These are phyloP conservation scores for Drosophila setifemur DNA, from an alignment of 1,140 invertebrate species.

Conservation along the genomic window DNA sequence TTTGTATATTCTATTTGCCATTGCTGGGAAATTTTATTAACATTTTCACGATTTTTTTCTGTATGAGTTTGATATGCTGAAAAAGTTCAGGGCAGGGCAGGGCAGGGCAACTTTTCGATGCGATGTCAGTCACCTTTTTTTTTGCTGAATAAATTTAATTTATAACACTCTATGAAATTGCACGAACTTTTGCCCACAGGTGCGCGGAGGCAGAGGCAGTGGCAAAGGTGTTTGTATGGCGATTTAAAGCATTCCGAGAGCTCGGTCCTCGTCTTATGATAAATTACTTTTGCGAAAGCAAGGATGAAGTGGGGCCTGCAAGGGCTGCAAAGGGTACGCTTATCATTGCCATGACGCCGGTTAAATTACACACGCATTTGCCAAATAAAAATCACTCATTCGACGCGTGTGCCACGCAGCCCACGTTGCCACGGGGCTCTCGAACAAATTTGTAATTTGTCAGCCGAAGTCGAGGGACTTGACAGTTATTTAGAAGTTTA, in stretches of 20 bases:
- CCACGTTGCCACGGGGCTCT: constrained; percentile 39
- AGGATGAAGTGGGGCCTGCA: background rate
- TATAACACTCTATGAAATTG: constrained; percentile 34
- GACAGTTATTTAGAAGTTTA: constrained; percentile 72
- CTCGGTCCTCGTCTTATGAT: constrained; percentile 37
- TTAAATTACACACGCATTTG: constrained; percentile 69
- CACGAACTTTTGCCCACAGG: constrained; percentile 27
- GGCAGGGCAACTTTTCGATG: constrained; percentile 31
- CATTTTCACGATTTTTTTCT: constrained; percentile 42
- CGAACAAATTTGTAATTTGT: constrained; percentile 63
- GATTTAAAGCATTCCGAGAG: constrained; percentile 51
- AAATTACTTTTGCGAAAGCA: constrained; percentile 58
- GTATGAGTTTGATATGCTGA: constrained; percentile 53
- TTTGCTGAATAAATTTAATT: constrained; percentile 57
- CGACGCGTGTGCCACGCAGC: constrained; percentile 35
- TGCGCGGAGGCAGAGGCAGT: background rate
- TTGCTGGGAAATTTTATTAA: constrained; percentile 20
- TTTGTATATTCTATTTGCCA: constrained; percentile 43
- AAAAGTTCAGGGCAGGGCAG: constrained; percentile 30
- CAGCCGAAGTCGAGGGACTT: constrained; percentile 34
- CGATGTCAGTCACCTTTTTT: constrained; percentile 45
- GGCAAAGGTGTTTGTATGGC: constrained; percentile 1
- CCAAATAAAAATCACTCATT: constrained; percentile 78
- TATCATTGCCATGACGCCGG: constrained; percentile 66
- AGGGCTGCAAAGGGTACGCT: constrained; percentile 1